Conservation (phyloP, 2,888 invertebrate genomes). For the Monopis laevigella region DNA sequence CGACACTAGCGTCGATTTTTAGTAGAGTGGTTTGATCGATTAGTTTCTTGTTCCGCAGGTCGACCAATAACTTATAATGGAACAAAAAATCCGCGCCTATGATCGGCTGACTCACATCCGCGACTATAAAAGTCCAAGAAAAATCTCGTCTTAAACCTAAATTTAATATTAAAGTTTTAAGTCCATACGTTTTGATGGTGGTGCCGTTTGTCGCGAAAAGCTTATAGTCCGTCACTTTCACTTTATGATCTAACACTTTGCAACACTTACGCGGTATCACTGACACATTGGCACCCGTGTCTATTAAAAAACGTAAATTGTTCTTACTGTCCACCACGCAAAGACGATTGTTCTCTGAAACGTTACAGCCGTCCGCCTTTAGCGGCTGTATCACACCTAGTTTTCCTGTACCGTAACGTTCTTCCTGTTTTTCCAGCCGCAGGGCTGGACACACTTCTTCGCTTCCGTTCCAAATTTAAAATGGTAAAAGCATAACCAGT, state of each 20-base stretch:
- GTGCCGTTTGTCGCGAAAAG: conserved; percentile 12
- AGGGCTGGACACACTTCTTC: conserved; percentile 16
- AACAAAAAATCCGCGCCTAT: conserved; percentile 14
- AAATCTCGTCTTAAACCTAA: conserved; percentile 7
- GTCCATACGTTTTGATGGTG: conserved; percentile 12
- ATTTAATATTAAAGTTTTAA: conserved; percentile 10
- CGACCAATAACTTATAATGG: conserved; percentile 12
- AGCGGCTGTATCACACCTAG: conserved; percentile 13
- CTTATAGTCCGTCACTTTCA: background rate
- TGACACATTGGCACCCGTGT: conserved; percentile 19
- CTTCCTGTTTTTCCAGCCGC: conserved; percentile 12
- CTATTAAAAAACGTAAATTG: conserved; percentile 16
- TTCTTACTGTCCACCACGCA: conserved; percentile 15
- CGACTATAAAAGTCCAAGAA: conserved; percentile 12
- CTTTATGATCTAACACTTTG: background rate
- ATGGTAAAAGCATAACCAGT: conserved; percentile 19
- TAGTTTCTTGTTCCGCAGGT: conserved; percentile 7
- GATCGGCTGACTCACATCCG: conserved; percentile 9
- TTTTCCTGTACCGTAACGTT: conserved; percentile 17
- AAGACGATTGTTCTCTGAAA: conserved; percentile 12
- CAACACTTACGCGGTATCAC: conserved; percentile 12
- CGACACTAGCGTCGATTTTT: background rate
- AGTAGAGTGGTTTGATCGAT: conserved; percentile 11
- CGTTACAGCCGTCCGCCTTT: conserved; percentile 13
- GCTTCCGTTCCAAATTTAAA: conserved; percentile 15